Base-by-base conservation (phyloP, 1,140 invertebrate genomes). In the Campodea augens region DNA sequence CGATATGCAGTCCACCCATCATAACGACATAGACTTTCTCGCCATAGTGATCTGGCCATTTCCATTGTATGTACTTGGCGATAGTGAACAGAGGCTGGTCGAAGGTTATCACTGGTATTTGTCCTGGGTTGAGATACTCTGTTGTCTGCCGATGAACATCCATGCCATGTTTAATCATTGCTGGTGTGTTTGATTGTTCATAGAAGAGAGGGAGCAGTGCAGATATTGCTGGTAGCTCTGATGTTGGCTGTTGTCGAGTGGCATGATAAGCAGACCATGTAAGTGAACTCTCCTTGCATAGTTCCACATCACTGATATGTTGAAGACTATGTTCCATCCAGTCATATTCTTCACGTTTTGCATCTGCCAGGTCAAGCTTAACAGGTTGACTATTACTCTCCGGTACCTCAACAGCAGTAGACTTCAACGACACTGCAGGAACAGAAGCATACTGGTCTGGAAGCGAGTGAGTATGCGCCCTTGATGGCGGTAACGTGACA, bases 41-140 rank as follows among this genome's bases (percentile, higher is more conserved):
- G 25, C 49, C 54, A 49, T 51, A 51, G 19, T 4, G 13, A 18
- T 51, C 20, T 10, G 51, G 51, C 43, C 54, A 56, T 12, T 47
- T 29, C 51, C 55, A 56, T 40, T 55, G 52, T 15, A 53, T 51
- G 18, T 49, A 27, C 25, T 56, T 56, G 25, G 51, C 51, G n/a
- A 55, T 7, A 19, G 47, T 44, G 43, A 48, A 56, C 13, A 57
- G 12, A 32, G 46, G 54, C 25, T 52, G 48, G 25, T 55, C 53
- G 21, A 50, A 27, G 29, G 38, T 40, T 25, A 52, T 44, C 13
- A 53, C 43, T 57, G 48, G 49, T 19, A 44, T 24, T 25, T 56
- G 51, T 1, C 48, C 46, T 29, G 51, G 49, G 42, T 58, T 58
- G 3, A 54, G 39, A 32, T 47, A 44, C 36, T 49, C 25, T 18